Conservation (phyloP, 1,140 invertebrate genomes). For the Dreissena rostriformis region DNA sequence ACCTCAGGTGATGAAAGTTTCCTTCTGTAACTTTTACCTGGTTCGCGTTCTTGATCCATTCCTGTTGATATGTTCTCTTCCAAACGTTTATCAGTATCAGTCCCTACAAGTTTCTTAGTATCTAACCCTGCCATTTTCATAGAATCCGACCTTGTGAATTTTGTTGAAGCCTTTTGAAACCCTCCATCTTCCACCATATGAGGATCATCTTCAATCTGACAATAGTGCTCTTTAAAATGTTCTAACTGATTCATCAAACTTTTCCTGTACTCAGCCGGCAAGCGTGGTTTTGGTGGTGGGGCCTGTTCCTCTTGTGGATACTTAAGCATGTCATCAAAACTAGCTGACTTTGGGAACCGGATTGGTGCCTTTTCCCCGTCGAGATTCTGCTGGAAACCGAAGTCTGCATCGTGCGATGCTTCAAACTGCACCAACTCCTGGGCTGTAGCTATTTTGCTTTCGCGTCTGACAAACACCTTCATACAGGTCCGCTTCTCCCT, state of each 20-base stretch:
- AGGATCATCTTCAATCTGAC: too few relatives aligned
- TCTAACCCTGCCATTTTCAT: too few relatives aligned
- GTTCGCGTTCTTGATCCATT: too few relatives aligned
- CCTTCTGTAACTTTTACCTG: background rate
- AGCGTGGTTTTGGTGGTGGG: slow-evolving; percentile 37
- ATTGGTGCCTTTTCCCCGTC: background rate
- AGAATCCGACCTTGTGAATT: too few relatives aligned
- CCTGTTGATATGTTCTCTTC: too few relatives aligned
- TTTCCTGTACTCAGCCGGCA: slow-evolving; percentile 40
- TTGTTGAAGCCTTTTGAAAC: too few relatives aligned
- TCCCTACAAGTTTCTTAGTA: too few relatives aligned
- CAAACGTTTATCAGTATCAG: too few relatives aligned
- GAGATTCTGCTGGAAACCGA: background rate
- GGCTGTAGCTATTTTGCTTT: slow-evolving; percentile 17
- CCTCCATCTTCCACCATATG: too few relatives aligned
- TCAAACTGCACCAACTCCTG: too few relatives aligned
- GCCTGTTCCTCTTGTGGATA: background rate
- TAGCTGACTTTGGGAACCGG: background rate
- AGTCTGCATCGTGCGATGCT: background rate
- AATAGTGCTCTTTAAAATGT: background rate
- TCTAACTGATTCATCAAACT: slow-evolving; percentile 14
- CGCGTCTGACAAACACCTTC: slow-evolving; percentile 47
- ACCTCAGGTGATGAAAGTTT: slow-evolving; percentile 25
- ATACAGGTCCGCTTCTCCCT: slow-evolving; percentile 18
- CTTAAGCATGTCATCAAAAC: background rate